Evolutionary conservation across 2,113 vertebrate genomes (phyloP).

Genomic region (Charina bottae): DNA sequence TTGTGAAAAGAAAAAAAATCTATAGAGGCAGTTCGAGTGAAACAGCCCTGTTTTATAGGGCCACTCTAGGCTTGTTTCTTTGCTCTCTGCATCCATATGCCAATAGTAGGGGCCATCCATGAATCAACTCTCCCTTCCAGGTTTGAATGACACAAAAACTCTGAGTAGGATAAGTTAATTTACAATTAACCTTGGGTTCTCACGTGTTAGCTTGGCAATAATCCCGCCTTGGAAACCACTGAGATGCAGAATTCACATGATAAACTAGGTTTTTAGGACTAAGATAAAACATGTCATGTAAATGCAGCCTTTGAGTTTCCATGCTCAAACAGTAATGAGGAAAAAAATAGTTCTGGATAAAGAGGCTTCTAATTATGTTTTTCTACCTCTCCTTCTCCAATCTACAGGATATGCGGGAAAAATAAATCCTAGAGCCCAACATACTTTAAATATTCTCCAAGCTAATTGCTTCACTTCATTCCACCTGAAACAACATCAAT

Average conservation of each 20-base stretch:
- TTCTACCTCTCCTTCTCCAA: not conserved
- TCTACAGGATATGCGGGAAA: not conserved
- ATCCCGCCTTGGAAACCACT: too few species aligned
- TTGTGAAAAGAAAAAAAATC: not conserved
- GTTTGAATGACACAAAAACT: too few species aligned
- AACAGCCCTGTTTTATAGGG: not conserved
- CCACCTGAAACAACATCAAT: not conserved
- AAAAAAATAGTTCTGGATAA: not conserved
- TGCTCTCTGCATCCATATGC: not conserved
- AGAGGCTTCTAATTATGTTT: not conserved
- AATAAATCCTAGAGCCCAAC: too few species aligned
- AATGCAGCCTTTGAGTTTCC: not conserved
- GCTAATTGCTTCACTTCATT: slow-evolving; percentile 2
- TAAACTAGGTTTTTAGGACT: not conserved
- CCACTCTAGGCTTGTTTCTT: not conserved
- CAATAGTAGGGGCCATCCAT: not conserved
- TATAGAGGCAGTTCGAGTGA: not conserved
- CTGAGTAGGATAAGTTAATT: too few species aligned
- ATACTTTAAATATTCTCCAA: not conserved
- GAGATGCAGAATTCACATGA: too few species aligned
- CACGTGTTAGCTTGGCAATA: too few species aligned
- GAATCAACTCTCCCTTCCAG: not conserved
- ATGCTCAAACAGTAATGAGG: not conserved
- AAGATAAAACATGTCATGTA: not conserved
- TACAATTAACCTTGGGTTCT: too few species aligned